These are phyloP conservation scores for Callocephalon fimbriatum DNA, from an alignment of 2,113 vertebrate species.

Conservation along the genomic window DNA sequence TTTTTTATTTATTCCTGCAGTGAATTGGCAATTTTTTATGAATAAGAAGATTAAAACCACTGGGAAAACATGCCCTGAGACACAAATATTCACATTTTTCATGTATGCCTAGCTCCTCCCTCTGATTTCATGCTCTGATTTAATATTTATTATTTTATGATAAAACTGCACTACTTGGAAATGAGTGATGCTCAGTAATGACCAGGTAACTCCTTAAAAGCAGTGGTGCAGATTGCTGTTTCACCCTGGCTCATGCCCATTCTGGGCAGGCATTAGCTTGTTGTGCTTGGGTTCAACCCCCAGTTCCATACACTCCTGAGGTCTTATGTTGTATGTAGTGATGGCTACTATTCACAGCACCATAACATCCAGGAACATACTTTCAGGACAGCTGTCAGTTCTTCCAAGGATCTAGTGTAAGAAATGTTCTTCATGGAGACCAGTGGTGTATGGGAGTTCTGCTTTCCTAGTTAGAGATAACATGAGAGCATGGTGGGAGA, in stretches of 20 bases:
- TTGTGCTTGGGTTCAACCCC: neutral
- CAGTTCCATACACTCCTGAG: neutral
- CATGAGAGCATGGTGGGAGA: neutral
- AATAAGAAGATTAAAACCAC: neutral
- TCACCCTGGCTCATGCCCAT: rapidly evolving
- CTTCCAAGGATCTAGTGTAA: neutral
- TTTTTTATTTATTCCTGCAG: neutral
- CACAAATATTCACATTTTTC: neutral
- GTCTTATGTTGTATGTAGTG: neutral
- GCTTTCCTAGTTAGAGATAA: neutral
- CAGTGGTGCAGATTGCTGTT: neutral
- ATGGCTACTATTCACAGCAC: neutral
- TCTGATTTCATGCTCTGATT: neutral
- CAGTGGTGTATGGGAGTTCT: neutral
- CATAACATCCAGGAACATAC: neutral
- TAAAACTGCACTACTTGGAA: neutral
- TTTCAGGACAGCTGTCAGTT: neutral
- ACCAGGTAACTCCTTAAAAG: neutral
- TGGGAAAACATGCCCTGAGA: neutral
- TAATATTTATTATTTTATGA: neutral
- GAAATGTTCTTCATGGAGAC: neutral
- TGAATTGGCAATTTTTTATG: neutral
- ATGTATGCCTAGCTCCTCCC: neutral
- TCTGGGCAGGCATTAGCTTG: neutral
- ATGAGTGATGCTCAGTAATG: neutral